Evolutionary conservation across 2,888 invertebrate species (phyloP).

Genomic region (Drosophila formosana): DNA sequence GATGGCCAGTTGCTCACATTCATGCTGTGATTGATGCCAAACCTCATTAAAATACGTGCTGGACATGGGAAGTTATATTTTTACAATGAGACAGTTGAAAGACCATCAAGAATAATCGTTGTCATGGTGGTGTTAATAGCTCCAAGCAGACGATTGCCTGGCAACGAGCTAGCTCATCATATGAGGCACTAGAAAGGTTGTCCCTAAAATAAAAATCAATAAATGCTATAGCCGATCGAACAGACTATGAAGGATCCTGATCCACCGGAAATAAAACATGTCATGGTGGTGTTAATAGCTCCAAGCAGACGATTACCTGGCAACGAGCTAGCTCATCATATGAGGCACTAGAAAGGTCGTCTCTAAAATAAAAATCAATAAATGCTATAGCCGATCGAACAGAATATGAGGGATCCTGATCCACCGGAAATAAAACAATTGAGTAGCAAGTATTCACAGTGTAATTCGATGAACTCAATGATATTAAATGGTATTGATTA

Average conservation of each 20-base stretch:
- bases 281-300: slow-evolving; percentile 16
- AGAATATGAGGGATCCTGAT: too few relatives aligned
- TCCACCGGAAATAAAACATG: too few relatives aligned
- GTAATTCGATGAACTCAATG: too few relatives aligned
- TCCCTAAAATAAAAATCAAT: background rate
- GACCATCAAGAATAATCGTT: slow-evolving; percentile 28
- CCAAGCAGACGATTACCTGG: background rate
- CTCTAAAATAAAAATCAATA: background rate
- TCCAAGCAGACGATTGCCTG: background rate
- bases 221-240: too few relatives aligned
- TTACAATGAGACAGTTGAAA: background rate
- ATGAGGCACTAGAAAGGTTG: background rate
- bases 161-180: background rate
- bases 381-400: too few relatives aligned
- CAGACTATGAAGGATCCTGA: too few relatives aligned
- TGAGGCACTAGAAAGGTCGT: background rate
- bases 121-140: slow-evolving; percentile 22
- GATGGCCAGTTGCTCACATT: slow-evolving; percentile 83
- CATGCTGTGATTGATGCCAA: slow-evolving; percentile 88
- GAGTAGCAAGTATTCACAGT: background rate
- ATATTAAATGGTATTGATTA: too few relatives aligned
- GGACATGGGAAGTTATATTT: slow-evolving; percentile 87
- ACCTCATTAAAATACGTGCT: slow-evolving; percentile 90
- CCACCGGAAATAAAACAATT: too few relatives aligned
- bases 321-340: background rate